These are phyloP conservation scores for Solenodon paradoxus DNA, from an alignment of 2,113 vertebrate species.

Conservation along the genomic window DNA sequence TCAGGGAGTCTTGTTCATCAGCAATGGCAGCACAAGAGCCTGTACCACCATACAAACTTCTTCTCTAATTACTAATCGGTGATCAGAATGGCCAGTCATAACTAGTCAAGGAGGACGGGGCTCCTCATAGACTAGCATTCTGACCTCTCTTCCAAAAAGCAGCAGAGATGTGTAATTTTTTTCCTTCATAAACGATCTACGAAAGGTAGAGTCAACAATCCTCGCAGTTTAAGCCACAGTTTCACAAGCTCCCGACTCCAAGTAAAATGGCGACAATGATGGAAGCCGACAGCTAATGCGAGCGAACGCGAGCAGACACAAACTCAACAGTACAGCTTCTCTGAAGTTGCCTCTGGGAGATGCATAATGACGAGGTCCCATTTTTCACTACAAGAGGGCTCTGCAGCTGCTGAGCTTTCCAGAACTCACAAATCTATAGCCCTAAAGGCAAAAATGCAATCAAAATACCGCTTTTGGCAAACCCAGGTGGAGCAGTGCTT, in stretches of 20 bases:
- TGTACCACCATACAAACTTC: not conserved
- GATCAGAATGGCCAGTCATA: not conserved
- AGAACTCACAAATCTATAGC: constrained; percentile 15
- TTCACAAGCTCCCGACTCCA: not conserved
- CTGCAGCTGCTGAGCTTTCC: not conserved
- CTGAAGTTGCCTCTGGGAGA: not conserved
- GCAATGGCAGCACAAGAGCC: not conserved
- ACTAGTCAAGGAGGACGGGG: not conserved
- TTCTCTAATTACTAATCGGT: not conserved
- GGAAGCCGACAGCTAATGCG: constrained; percentile 27
- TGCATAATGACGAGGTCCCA: not conserved
- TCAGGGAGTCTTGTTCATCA: constrained; percentile 18
- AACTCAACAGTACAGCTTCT: not conserved
- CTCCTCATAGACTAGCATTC: not conserved
- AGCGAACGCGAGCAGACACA: not conserved
- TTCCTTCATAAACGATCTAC: not conserved
- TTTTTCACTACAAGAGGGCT: constrained; percentile 24
- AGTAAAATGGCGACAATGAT: constrained; percentile 10
- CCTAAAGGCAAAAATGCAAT: constrained; percentile 35
- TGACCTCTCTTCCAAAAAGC: constrained; percentile 1
- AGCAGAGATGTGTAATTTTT: not conserved
- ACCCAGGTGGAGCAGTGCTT: too few relatives aligned
- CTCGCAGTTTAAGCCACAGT: not conserved
- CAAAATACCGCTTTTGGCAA: constrained; percentile 37
- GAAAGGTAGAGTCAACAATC: not conserved